phyloP scores from a whole-genome alignment of 2,888 invertebrate genomes.

The Thecocarcelia acutangulata region DNA sequence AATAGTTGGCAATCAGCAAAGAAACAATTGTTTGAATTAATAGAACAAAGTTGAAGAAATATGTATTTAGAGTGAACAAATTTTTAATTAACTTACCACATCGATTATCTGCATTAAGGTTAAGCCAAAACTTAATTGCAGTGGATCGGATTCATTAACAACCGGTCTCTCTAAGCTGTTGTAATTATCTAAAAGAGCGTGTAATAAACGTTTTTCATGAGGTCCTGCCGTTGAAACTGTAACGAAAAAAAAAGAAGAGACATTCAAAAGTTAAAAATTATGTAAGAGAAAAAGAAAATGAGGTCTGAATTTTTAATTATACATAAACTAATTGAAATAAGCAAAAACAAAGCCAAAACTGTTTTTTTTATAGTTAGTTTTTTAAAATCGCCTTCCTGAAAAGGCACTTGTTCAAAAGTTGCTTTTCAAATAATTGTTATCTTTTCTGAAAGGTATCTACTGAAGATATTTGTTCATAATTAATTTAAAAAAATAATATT shows the following conservation, averaged over 20 bases:
- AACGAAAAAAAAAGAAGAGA: slow-evolving; percentile 70
- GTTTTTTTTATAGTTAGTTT: too few species aligned
- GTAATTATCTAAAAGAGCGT: slow-evolving; percentile 94
- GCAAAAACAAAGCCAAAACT: too few species aligned
- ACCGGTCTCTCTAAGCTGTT: slow-evolving; percentile 97
- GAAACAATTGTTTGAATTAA: slow-evolving; percentile 3
- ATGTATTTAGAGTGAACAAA: neutral
- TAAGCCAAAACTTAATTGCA: slow-evolving; percentile 96
- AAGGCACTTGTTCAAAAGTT: too few species aligned
- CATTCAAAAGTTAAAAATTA: neutral
- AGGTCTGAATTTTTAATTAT: too few species aligned
- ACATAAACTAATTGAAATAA: too few species aligned
- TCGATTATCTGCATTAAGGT: slow-evolving; percentile 98
- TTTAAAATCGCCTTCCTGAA: too few species aligned
- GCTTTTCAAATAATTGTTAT: too few species aligned
- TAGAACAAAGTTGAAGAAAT: neutral
- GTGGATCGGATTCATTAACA: slow-evolving; percentile 97
- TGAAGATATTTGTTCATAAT: too few species aligned
- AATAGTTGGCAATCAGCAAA: too few species aligned
- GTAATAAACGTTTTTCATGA: slow-evolving; percentile 95
- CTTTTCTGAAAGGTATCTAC: too few species aligned
- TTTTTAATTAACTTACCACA: slow-evolving; percentile 87
- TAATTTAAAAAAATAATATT: too few species aligned
- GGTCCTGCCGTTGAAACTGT: slow-evolving; percentile 91
- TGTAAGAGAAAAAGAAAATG: too few species aligned